phyloP scores from a whole-genome alignment of 1,140 invertebrate genomes.

The Caenorhabditis briggsae region DNA sequence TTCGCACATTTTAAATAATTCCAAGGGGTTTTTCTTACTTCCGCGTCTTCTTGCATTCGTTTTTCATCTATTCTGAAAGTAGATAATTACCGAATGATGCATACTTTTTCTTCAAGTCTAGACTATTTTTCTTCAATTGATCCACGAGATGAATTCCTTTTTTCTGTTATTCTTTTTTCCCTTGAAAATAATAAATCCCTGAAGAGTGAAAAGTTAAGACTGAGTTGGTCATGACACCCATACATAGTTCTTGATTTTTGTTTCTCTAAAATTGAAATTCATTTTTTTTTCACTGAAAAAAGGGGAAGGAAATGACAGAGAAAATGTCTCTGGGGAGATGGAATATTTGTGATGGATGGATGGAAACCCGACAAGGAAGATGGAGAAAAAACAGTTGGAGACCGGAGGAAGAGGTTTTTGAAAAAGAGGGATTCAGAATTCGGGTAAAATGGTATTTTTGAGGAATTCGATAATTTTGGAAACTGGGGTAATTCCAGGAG shows the following conservation, averaged over 20 bases:
- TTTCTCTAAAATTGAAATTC: conserved; percentile 29
- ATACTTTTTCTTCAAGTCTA: conserved; percentile 12
- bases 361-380: conserved; percentile 30
- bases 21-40: neutral
- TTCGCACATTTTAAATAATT: neutral
- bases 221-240: neutral
- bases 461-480: too few relatives aligned
- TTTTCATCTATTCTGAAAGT: neutral
- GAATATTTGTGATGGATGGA: conserved; percentile 37
- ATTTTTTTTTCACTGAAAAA: neutral
- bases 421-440: neutral
- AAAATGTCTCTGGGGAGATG: conserved; percentile 6
- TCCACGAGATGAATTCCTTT: neutral
- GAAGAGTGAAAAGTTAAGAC: neutral
- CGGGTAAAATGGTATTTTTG: too few relatives aligned
- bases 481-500: too few relatives aligned
- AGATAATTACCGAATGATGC: conserved; percentile 6
- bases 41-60: neutral
- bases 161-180: neutral
- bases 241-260: conserved; percentile 13
- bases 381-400: too few relatives aligned
- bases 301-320: neutral
- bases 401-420: neutral
- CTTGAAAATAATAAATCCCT: conserved; percentile 13
- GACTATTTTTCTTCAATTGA: neutral